Evolutionary conservation across 2,888 invertebrate genomes (phyloP), one percentile per base, ranked within the genome.

Genomic region (Leptura quadrifasciata): DNA sequence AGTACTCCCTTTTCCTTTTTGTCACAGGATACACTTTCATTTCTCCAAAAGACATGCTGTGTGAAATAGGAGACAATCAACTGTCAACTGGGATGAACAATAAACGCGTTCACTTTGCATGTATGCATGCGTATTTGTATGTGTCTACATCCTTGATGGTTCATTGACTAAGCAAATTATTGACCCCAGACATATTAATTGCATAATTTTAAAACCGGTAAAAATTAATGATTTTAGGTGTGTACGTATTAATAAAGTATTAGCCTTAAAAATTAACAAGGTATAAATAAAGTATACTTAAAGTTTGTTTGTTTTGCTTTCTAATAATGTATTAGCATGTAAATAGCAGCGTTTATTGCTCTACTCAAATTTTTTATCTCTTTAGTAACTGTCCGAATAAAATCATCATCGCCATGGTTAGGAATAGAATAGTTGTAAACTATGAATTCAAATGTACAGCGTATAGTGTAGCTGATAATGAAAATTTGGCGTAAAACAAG

Each of bases 221-320:
- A 39, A 39, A 39, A 39, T 39, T 39, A 39, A 39, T 39, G 39
- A 39, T 39, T 39, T 39, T 39, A 39, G 39, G 39, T 39, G 39
- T 39, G 39, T 39, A 39, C 39, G 4, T 39, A 39, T 39, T 39
- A 39, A 39, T 39, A 39, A 15, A 39, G 27, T 39, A 39, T 39
- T 39, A 39, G 39, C 39, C 39, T 15, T 15, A 39, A 3, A 6
- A 39, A 39, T 39, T 39, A 39, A 15, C 39, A 39, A 15, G 39
- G 2, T 39, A 39, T 39, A 39, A 39, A 39, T 39, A n/a, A n/a
- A n/a, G 39, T 39, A 39, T 12, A 6, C 3, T 39, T 39, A 39
- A 39, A 39, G 35, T 35, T 12, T 39, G 15, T 39, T 39, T 39
- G 39, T 39, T 39, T 39, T 39, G 39, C 39, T 39, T 39, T 39